Evolutionary conservation across 2,113 vertebrate genomes (phyloP), one percentile per base, ranked within the genome.

Genomic region (Cathartes aura): DNA sequence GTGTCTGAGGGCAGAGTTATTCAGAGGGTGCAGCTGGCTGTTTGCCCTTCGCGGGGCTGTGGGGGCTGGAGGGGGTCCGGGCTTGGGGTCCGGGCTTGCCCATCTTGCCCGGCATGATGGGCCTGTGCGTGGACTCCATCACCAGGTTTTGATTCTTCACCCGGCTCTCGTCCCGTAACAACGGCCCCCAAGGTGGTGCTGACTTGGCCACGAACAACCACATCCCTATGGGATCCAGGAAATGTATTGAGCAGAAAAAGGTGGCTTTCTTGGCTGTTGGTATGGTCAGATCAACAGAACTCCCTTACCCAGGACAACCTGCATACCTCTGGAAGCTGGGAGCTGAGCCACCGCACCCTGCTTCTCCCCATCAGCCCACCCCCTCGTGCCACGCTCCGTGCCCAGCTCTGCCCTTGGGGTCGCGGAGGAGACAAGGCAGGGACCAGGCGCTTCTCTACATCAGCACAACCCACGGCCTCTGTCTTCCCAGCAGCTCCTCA

Each of bases 381-480:
- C 19, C 8, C 22, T 10, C 1, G 0, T 7, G 45, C 56, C 36
- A 7, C 0, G 0, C 34, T n/a, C 32, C 0, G 3, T 72, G 58
- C 32, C 68, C 78, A 48, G 20, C 85, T 23, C 55, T 58, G 78
- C 34, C 53, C 59, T 5, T 43, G 34, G 27, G 21, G 15, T 40
- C 2, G 3, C 19, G 12, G 29, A 50, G 53, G 21, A 40, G 52
- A 52, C 72, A 8, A 58, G 59, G 42, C 89, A 84, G 38, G 8
- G 55, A 13, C 67, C 23, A 1, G 32, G 23, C 9, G 2, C 27
- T 21, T 50, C 70, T 34, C 48, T 17, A 1, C 68, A 12, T 3
- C 92, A 18, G 34, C 66, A 29, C 64, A 20, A 23, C 52, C 50
- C 63, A 0, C 1, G 0, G 67, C 67, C 82, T 73, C 75, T 0